Evolutionary conservation across 2,113 vertebrate species (phyloP), one percentile per base, ranked within the genome.

Genomic region (Lanius ludovicianus): DNA sequence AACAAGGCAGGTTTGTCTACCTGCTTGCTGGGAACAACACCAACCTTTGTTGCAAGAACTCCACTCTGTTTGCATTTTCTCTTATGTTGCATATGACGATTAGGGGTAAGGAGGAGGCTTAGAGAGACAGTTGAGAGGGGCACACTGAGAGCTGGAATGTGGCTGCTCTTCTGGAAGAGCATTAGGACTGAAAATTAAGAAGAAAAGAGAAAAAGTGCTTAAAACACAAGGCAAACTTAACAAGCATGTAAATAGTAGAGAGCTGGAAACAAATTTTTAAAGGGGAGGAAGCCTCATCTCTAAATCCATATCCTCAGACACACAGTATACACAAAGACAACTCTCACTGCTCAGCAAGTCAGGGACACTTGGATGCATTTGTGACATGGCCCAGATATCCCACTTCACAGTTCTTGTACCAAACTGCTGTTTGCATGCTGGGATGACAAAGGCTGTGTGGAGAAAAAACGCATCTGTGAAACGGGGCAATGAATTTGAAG

Each of bases 71-170:
- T 96, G 71, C 96, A 90, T 92, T 90, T 93, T 94, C 95, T 92
- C 70, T 76, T 97, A 96, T 31, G 49, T 75, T 76, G 93, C 92
- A 68, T 96, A 87, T 94, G 89, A 95, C 96, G 97, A 92, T 97
- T 98, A 99, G 94, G 98, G 98, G 85, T 97, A 96, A 56, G 98
- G 98, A 93, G 98, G 97, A 83, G 98, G 98, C 89, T 98, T 98
- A 96, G 98, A 96, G 97, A 98, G 98, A 98, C 98, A 98, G 98
- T 97, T 98, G 97, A 98, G 98, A 90, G 99, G 99, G 97, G 98
- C 98, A 96, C 98, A 99, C 88, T 98, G 98, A 81, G 98, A 98
- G 97, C 98, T 98, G 97, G 98, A 97, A 98, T 98, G 98, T 90
- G 98, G 95, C 89, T 97, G 97, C 95, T 98, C 98, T 80, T 99